phyloP scores from a whole-genome alignment of 53 echinoderm and acorn worm genomes.

The Glandiceps talaboti region DNA sequence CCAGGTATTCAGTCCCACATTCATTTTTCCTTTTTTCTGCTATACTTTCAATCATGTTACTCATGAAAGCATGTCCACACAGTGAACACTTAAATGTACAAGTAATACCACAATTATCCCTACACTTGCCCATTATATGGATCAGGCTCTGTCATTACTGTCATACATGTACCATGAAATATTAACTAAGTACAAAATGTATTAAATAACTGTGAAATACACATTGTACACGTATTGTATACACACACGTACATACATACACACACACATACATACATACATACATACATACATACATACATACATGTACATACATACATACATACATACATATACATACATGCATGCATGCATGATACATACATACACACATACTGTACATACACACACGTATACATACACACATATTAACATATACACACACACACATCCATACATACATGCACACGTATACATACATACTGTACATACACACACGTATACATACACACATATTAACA shows the following conservation, averaged over 20 bases:
- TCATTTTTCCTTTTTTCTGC: no score
- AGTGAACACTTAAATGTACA: no score
- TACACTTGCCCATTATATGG: no score
- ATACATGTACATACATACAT: not conserved
- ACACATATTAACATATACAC: not conserved
- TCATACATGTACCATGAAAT: no score
- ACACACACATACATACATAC: not conserved
- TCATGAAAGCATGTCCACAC: no score
- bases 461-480: not conserved
- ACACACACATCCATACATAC: not conserved
- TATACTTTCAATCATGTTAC: no score
- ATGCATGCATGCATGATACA: not conserved
- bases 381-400: not conserved
- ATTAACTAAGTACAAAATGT: no score
- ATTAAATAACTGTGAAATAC: no score
- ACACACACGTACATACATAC: not conserved
- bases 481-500: not conserved
- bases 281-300: not conserved
- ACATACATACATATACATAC: not conserved
- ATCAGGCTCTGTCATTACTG: no score
- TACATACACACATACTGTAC: not conserved
- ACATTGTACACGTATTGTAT: no score
- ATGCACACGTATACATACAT: not conserved
- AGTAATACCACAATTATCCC: no score
- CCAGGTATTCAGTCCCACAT: no score